phyloP scores from a whole-genome alignment of 2,113 vertebrate genomes.

The Calyptommatus sinebrachiatus region DNA sequence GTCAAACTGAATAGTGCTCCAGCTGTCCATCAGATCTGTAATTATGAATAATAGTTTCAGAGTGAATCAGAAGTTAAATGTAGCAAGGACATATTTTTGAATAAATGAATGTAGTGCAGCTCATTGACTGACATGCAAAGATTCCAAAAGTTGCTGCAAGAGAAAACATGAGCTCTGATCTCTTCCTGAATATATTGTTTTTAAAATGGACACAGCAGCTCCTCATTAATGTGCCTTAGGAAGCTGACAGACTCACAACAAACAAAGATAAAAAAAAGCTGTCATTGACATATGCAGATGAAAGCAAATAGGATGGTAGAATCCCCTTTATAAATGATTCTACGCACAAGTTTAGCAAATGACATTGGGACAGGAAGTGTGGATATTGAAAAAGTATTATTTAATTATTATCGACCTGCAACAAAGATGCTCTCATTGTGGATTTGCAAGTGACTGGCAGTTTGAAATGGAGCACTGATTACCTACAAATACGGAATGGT shows the following conservation, averaged over 20 bases:
- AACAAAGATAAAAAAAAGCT: constrained; percentile 18
- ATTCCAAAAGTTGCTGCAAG: constrained; percentile 41
- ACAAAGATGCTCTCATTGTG: not conserved
- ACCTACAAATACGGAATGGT: not conserved
- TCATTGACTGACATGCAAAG: constrained; percentile 42
- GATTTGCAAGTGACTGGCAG: not conserved
- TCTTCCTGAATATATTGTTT: constrained; percentile 24
- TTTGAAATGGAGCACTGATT: not conserved
- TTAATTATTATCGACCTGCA: not conserved
- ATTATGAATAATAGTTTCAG: constrained; percentile 26
- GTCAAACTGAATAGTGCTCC: constrained; percentile 28
- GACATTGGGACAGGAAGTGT: not conserved
- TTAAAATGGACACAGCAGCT: constrained; percentile 4
- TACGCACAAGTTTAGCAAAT: not conserved
- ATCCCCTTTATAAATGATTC: not conserved
- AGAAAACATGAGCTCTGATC: constrained; percentile 28
- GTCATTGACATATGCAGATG: not conserved
- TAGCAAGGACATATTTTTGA: constrained; percentile 41
- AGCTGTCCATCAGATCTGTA: constrained; percentile 50
- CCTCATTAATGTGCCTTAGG: constrained; percentile 22
- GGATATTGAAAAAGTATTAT: not conserved
- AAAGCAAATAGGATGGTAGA: not conserved
- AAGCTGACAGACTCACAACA: constrained; percentile 7
- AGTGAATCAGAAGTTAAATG: constrained; percentile 40
- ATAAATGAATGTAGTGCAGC: constrained; percentile 40